A percentile compares a stretch with the other conserved stretches of the same genome.
Evolutionary conservation across 2,113 vertebrate species (phyloP).

Genomic region (Vimba vimba): DNA sequence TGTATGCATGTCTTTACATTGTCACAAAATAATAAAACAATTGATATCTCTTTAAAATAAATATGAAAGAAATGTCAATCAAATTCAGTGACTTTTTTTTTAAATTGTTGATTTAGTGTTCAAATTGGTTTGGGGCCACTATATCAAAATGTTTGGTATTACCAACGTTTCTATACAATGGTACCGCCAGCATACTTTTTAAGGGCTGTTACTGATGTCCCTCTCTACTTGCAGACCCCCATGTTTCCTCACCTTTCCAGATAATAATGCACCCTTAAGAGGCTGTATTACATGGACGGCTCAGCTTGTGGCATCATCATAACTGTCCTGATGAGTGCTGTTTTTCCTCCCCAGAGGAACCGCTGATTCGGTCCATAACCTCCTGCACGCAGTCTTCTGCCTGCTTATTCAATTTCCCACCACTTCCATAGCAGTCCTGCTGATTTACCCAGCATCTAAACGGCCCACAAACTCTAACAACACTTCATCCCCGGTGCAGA

Average conservation of each 20-base stretch:
- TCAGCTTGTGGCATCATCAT: conserved; percentile 13
- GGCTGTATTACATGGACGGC: conserved; percentile 8
- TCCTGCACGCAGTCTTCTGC: neutral
- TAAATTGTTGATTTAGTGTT: neutral
- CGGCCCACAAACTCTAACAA: conserved; percentile 60
- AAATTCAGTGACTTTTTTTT: no score
- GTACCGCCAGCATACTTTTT: neutral
- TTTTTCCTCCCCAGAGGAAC: neutral
- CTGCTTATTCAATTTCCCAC: conserved; percentile 25
- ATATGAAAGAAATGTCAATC: neutral
- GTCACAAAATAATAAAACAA: neutral
- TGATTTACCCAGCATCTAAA: conserved; percentile 56
- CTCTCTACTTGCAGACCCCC: neutral
- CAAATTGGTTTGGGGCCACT: neutral
- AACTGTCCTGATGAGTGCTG: conserved; percentile 6
- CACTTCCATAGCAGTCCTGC: neutral
- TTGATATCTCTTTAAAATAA: neutral
- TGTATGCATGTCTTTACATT: neutral
- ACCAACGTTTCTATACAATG: neutral
- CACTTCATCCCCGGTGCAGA: conserved; percentile 56
- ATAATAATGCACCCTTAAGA: conserved; percentile 20
- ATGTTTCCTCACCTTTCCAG: conserved; percentile 4
- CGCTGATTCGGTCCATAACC: conserved; percentile 11
- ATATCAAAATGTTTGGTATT: neutral
- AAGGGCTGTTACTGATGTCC: neutral